A percentile compares a stretch with the other conserved stretches of the same genome.
Conservation (phyloP, 2,888 invertebrate species). For the Amiota mariae region DNA sequence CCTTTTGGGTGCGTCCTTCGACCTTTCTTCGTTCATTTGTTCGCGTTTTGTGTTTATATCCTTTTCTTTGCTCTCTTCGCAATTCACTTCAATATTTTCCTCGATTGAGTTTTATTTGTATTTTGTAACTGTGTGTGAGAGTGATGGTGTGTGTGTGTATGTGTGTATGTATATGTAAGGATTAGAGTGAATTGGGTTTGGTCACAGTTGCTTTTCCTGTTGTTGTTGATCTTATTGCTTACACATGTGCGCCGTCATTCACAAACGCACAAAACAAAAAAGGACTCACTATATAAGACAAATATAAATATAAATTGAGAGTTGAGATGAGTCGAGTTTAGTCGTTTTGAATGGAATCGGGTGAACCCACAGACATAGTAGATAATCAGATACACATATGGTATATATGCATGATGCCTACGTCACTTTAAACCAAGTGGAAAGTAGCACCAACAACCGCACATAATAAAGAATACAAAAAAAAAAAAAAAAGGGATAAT, state of each 20-base stretch:
- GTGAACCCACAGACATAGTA: conserved; percentile 32
- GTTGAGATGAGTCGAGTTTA: conserved; percentile 15
- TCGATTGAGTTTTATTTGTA: conserved; percentile 67
- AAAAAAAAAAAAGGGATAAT: conserved; percentile 14
- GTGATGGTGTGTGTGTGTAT: too few relatives aligned
- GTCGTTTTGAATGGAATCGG: too few relatives aligned
- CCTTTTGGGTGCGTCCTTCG: conserved; percentile 17
- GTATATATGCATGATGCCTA: conserved; percentile 1
- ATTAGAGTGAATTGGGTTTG: conserved; percentile 46
- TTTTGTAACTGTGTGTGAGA: conserved; percentile 39
- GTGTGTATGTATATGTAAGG: not conserved
- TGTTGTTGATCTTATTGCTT: conserved; percentile 19
- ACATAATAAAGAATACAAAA: conserved; percentile 13
- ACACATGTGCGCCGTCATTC: conserved; percentile 4
- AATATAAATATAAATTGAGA: not conserved
- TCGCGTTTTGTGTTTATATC: not conserved
- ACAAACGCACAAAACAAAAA: too few relatives aligned
- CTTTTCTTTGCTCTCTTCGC: conserved; percentile 32
- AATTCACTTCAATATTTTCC: conserved; percentile 59
- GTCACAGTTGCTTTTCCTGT: conserved; percentile 38
- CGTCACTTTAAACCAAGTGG: too few relatives aligned
- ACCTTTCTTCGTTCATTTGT: not conserved
- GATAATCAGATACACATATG: conserved; percentile 38
- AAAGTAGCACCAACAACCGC: not conserved
- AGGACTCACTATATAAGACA: conserved; percentile 24